These are phyloP conservation scores for Orchesella cincta DNA, from an alignment of 1,140 invertebrate genomes.

Conservation along the genomic window DNA sequence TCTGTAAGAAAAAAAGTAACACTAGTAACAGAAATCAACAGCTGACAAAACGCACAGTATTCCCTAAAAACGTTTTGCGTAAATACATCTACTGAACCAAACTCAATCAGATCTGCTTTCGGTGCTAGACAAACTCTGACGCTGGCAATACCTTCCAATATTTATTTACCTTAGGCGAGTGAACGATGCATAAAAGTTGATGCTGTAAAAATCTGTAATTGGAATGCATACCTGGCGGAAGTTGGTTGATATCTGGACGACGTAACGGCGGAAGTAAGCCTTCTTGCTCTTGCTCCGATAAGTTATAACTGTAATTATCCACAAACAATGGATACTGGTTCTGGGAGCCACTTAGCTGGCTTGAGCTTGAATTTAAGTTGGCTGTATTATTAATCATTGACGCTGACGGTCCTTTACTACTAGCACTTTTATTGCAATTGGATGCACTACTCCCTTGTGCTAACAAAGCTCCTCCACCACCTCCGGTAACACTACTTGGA, in stretches of 20 bases:
- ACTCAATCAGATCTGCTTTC: too few relatives aligned
- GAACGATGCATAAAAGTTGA: too few relatives aligned
- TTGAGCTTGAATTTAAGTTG: neutral
- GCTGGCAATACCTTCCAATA: too few relatives aligned
- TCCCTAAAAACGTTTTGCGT: too few relatives aligned
- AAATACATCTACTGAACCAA: too few relatives aligned
- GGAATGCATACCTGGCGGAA: conserved; percentile 34
- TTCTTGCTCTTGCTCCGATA: conserved; percentile 28
- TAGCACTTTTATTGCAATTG: neutral
- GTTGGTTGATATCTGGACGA: conserved; percentile 40
- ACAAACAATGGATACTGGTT: conserved; percentile 27
- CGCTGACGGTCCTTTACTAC: neutral
- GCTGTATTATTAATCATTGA: conserved; percentile 10
- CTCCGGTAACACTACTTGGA: conserved; percentile 1
- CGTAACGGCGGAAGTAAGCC: conserved; percentile 40
- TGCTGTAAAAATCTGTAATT: too few relatives aligned
- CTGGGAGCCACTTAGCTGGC: conserved; percentile 4
- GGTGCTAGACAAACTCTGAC: too few relatives aligned
- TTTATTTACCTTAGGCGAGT: too few relatives aligned
- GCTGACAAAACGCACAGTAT: too few relatives aligned
- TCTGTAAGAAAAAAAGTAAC: conserved; percentile 17
- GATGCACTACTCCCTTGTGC: neutral
- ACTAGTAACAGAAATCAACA: neutral
- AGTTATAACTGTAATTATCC: conserved; percentile 18
- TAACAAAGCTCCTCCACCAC: neutral